Conservation (phyloP, 2,113 vertebrate genomes). For the Rhombomys opimus region DNA sequence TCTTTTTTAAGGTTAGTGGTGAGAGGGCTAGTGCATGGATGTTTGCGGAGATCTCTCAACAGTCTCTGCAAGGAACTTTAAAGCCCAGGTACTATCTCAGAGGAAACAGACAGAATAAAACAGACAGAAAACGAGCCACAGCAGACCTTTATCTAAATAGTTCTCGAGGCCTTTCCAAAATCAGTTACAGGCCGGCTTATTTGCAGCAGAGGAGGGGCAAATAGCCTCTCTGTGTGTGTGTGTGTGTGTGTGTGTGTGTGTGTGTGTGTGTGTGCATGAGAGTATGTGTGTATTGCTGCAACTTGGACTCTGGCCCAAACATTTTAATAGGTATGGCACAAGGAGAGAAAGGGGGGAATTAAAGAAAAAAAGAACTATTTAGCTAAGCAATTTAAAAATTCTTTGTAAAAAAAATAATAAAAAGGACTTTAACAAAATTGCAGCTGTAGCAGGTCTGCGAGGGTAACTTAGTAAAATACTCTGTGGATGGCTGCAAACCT, state of each 20-base stretch:
- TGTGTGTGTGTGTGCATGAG: not conserved
- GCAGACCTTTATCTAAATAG: conserved; percentile 88
- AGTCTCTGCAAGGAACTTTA: conserved; percentile 89
- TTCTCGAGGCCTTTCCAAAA: conserved; percentile 89
- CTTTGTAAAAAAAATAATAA: conserved; percentile 77
- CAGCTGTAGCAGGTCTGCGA: conserved; percentile 79
- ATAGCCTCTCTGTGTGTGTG: not conserved
- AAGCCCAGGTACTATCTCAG: conserved; percentile 91
- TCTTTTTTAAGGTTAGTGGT: conserved; percentile 88
- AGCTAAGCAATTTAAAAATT: conserved; percentile 82
- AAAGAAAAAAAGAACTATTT: conserved; percentile 72
- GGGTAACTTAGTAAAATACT: conserved; percentile 86
- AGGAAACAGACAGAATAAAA: conserved; percentile 90
- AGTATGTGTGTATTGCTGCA: conserved; percentile 66
- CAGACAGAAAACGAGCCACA: conserved; percentile 90
- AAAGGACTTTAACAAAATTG: conserved; percentile 84
- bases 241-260: not conserved
- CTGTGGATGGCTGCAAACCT: conserved; percentile 88
- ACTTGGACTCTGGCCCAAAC: conserved; percentile 89
- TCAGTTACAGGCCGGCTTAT: conserved; percentile 85
- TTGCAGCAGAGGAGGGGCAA: not conserved
- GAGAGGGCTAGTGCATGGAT: conserved; percentile 85
- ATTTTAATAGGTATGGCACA: conserved; percentile 89
- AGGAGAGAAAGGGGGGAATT: conserved; percentile 76
- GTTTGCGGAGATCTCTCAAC: conserved; percentile 88